Conservation (phyloP, 2,888 invertebrate genomes). For the Sinotaia quadrata region DNA sequence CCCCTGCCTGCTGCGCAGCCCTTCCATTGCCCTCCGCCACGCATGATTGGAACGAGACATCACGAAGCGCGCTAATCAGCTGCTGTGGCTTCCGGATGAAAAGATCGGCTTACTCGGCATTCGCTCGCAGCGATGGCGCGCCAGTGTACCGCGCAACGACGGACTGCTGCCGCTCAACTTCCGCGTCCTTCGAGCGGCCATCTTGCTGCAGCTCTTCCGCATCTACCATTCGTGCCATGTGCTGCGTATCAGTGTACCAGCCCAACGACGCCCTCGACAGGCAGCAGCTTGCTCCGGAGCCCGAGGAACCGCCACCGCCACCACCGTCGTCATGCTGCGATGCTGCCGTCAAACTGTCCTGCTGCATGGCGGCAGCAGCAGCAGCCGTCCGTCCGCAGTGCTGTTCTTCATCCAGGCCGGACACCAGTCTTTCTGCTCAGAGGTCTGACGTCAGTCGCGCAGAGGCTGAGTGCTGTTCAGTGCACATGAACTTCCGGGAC, state of each 20-base stretch:
- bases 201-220: background rate
- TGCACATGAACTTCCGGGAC: background rate
- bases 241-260: background rate
- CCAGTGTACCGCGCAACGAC: background rate
- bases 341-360: background rate
- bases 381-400: background rate
- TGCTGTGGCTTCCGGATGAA: background rate
- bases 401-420: background rate
- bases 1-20: background rate
- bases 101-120: background rate
- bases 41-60: background rate
- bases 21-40: background rate
- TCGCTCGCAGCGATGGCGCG: background rate
- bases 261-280: background rate
- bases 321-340: background rate
- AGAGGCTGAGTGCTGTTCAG: background rate
- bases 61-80: background rate
- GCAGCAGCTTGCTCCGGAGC: background rate
- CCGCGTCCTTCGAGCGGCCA: background rate
- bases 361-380: background rate
- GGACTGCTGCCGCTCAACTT: slow-evolving; percentile 2
- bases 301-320: background rate
- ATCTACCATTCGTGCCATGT: slow-evolving; percentile 3
- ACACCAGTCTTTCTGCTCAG: background rate
- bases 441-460: background rate